Evolutionary conservation across 2,113 vertebrate species (phyloP).

Genomic region (Collichthys lucidus): DNA sequence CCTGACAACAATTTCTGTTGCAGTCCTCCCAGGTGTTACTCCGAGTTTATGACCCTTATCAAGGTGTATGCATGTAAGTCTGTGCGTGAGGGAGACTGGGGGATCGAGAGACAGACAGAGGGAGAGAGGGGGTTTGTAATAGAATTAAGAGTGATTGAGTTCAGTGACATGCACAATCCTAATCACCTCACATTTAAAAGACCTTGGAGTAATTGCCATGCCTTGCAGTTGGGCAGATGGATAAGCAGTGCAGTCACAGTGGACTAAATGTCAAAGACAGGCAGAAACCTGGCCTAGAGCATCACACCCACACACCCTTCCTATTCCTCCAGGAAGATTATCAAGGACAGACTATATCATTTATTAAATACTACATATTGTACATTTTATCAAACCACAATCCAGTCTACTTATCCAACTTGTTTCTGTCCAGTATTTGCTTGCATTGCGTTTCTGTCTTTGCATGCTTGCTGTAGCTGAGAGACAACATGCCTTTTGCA

Average conservation of each 20-base stretch:
- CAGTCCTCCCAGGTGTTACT: conserved; percentile 58
- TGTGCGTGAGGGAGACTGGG: conserved; percentile 15
- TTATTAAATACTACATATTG: neutral
- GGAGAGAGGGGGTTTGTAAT: conserved; percentile 37
- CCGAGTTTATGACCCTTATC: conserved; percentile 62
- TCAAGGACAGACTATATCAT: conserved; percentile 46
- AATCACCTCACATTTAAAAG: conserved; percentile 66
- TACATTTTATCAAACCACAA: neutral
- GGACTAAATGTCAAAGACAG: conserved; percentile 65
- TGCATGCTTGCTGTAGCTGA: neutral
- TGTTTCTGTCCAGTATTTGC: conserved; percentile 4
- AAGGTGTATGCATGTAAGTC: conserved; percentile 18
- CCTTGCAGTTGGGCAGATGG: conserved; percentile 58
- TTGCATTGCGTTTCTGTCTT: conserved; percentile 22
- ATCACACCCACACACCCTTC: conserved; percentile 33
- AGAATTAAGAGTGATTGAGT: conserved; percentile 67
- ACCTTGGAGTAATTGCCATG: conserved; percentile 53
- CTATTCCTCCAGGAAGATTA: conserved; percentile 28
- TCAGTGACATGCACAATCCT: conserved; percentile 51
- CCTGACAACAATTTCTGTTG: conserved; percentile 52
- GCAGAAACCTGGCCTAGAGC: conserved; percentile 18
- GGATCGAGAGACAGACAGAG: conserved; percentile 10
- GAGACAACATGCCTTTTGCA: conserved; percentile 9
- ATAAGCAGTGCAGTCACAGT: conserved; percentile 47
- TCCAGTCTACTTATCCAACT: neutral